phyloP scores from a whole-genome alignment of 2,797 vertebrate genomes.

The Triplophysa bombifrons region DNA sequence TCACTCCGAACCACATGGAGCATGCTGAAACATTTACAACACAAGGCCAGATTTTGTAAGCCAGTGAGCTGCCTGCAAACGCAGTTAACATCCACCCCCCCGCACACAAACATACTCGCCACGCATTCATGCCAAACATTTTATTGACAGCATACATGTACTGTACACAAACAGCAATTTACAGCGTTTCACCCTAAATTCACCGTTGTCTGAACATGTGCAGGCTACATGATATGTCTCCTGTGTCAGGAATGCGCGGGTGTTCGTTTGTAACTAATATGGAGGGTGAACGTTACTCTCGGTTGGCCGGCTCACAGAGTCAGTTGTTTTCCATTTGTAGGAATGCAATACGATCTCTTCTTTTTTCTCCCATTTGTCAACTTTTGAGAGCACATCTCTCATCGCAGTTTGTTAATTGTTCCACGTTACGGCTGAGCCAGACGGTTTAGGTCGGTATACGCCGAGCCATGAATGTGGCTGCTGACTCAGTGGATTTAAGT shows the following conservation, averaged over 20 bases:
- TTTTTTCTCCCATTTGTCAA: constrained; percentile 27
- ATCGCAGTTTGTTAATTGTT: constrained; percentile 46
- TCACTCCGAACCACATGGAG: constrained; percentile 49
- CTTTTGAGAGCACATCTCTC: constrained; percentile 38
- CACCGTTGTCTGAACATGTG: constrained; percentile 31
- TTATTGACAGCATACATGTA: constrained; percentile 14
- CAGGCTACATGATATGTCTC: constrained; percentile 18
- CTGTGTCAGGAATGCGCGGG: not conserved
- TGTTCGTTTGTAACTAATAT: constrained; percentile 41
- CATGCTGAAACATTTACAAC: constrained; percentile 53
- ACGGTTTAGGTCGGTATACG: not conserved
- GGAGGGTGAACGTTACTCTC: constrained; percentile 1
- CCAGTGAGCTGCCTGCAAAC: constrained; percentile 5
- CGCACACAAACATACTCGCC: not conserved
- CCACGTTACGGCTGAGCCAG: constrained; percentile 37
- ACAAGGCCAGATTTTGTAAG: constrained; percentile 35
- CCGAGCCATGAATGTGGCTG: constrained; percentile 26
- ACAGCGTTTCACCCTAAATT: constrained; percentile 18
- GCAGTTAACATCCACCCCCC: not conserved
- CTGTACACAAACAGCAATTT: constrained; percentile 27
- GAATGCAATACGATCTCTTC: constrained; percentile 34
- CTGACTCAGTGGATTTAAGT: constrained; percentile 32
- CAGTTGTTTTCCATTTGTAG: constrained; percentile 41
- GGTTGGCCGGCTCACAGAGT: constrained; percentile 13
- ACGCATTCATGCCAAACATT: not conserved